Conservation (phyloP, 2,113 vertebrate genomes). For the mouse (Mus musculus) region GRCm39 chrX:19103001-19103500, state of each 20-base stretch:
- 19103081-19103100: conserved; percentile 60
- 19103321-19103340: background rate
- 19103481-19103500: background rate
- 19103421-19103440: background rate
- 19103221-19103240: background rate
- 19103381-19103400: background rate
- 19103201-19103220: background rate
- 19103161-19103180: background rate
- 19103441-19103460: conserved; percentile 61
- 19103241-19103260: conserved; percentile 9
- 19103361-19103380: conserved; percentile 43
- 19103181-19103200: background rate
- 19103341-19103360: conserved; percentile 19
- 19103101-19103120: conserved; percentile 1
- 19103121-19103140: background rate
- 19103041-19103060: conserved; percentile 32
- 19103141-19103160: background rate
- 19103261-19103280: background rate
- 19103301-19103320: conserved; percentile 35
- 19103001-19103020: background rate
- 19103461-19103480: conserved; percentile 47
- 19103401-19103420: background rate
- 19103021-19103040: conserved; percentile 57
- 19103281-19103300: conserved; percentile 58
- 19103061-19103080: conserved; percentile 32